Evolutionary conservation across 2,797 vertebrate species (phyloP), one percentile per base, ranked within the genome.

Genomic region (Danio choprae): DNA sequence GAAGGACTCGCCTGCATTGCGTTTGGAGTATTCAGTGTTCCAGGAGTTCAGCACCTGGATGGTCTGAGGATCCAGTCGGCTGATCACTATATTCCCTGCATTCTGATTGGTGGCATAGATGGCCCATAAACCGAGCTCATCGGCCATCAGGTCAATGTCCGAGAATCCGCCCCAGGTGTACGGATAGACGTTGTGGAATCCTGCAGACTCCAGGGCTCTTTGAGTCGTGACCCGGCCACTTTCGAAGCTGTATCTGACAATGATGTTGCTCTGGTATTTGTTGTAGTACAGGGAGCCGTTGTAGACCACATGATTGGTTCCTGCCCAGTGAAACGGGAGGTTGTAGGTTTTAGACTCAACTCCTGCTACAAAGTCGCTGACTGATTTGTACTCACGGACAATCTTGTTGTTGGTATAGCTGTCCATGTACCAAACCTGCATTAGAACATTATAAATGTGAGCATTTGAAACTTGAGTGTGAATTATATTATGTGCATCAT

Each of bases 71-170:
- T 97, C 95, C 7, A 99, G 92, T 81, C 97, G 96, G 78, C 96
- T 96, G 90, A 99, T 95, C 81, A 99, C 97, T 5, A 98, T 96
- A 84, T 99, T 99, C 74, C 97, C 97, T 0, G 97, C 97, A 0
- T 98, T 99, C 92, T 98, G 97, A 88, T 98, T 98, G 83, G 97
- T 99, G 5, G 97, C 97, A 0, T 99, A 99, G 53, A 98, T 94
- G 0, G 92, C 97, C 97, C 97, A 99, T 38, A 99, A 92, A 64
- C 97, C 97, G 2, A 98, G 95, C 65, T 99, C 97, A 9, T 99
- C 97, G 0, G 96, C 96, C 97, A 99, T 99, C 74, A 99, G 90
- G 79, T 99, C 97, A 1, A 99, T 98, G 86, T 99, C 97, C 0
- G 97, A 98, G 90, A 95, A 97, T 0, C 97, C 97, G 0, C 97